Conservation (phyloP, 2,113 vertebrate genomes). For the Lasiurus cinereus region DNA sequence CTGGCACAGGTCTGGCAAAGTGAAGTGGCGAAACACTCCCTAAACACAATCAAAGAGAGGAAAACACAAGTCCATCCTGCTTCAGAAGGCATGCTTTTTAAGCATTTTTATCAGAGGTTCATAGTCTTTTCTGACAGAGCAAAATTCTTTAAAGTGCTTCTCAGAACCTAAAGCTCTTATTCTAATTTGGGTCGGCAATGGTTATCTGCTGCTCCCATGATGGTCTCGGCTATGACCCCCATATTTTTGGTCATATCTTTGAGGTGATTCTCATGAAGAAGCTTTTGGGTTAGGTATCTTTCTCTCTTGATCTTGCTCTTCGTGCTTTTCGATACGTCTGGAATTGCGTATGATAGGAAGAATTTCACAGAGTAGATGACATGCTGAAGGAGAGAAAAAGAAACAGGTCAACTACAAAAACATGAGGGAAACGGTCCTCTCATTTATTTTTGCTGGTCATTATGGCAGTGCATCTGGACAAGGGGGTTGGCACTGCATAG, state of each 20-base stretch:
- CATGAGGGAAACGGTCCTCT: background rate
- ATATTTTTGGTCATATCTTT: slow-evolving; percentile 89
- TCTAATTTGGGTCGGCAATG: slow-evolving; percentile 84
- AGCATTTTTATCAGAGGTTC: slow-evolving; percentile 60
- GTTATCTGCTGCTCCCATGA: slow-evolving; percentile 72
- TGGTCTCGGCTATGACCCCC: slow-evolving; percentile 78
- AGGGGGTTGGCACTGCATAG: accelerated
- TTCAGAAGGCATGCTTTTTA: background rate
- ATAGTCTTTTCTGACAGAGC: slow-evolving; percentile 28
- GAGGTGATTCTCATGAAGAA: slow-evolving; percentile 93
- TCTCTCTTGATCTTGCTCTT: slow-evolving; percentile 95
- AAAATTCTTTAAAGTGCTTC: slow-evolving; percentile 61
- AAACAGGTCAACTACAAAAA: slow-evolving; percentile 58
- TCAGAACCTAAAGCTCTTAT: slow-evolving; percentile 63
- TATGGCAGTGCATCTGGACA: accelerated
- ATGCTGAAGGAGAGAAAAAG: slow-evolving; percentile 89
- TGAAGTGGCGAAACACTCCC: slow-evolving; percentile 36
- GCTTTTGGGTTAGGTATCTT: slow-evolving; percentile 94
- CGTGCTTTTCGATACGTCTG: slow-evolving; percentile 92
- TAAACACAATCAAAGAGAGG: background rate
- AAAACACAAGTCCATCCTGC: slow-evolving; percentile 41
- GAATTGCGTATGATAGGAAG: slow-evolving; percentile 93
- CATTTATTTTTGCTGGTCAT: background rate
- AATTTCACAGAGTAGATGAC: slow-evolving; percentile 96
- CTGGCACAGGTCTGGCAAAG: slow-evolving; percentile 64